Percentiles rank a stretch among this genome's conserved stretches.
phyloP scores from a whole-genome alignment of 2,888 invertebrate genomes.

The Heliconius aoede region DNA sequence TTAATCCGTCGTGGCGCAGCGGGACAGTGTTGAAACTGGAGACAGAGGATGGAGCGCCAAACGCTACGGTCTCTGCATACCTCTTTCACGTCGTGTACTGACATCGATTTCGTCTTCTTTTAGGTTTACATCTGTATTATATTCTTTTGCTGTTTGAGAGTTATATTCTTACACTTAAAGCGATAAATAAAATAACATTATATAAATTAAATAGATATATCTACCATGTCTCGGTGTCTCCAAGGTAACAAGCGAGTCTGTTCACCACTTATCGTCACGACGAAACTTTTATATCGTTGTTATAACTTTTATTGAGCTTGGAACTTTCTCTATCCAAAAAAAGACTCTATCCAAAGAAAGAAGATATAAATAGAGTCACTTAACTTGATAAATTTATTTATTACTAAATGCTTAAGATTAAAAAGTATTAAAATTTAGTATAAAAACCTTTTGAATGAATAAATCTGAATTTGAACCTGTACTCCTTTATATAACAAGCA shows the following conservation, averaged over 20 bases:
- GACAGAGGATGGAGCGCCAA: too few species aligned
- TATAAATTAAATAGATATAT: neutral
- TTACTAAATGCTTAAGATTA: too few species aligned
- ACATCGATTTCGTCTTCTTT: too few species aligned
- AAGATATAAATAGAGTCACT: neutral
- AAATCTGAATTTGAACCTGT: neutral
- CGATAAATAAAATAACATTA: neutral
- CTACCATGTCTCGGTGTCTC: neutral
- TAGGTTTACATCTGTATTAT: neutral
- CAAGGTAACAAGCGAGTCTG: neutral
- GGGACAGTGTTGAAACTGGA: too few species aligned
- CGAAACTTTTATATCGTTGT: constrained; percentile 6
- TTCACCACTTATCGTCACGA: neutral
- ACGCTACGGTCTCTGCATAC: too few species aligned
- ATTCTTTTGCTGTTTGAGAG: neutral
- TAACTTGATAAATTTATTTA: neutral
- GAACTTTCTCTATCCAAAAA: neutral
- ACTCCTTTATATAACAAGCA: neutral
- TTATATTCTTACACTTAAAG: too few species aligned
- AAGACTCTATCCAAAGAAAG: neutral
- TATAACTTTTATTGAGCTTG: neutral
- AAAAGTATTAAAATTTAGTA: too few species aligned
- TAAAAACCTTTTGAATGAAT: too few species aligned
- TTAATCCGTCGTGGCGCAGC: neutral
- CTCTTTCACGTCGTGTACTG: too few species aligned